phyloP scores from a whole-genome alignment of 37 sponge, comb jelly and placozoan species.

The Cliona cf. orientalis region DNA sequence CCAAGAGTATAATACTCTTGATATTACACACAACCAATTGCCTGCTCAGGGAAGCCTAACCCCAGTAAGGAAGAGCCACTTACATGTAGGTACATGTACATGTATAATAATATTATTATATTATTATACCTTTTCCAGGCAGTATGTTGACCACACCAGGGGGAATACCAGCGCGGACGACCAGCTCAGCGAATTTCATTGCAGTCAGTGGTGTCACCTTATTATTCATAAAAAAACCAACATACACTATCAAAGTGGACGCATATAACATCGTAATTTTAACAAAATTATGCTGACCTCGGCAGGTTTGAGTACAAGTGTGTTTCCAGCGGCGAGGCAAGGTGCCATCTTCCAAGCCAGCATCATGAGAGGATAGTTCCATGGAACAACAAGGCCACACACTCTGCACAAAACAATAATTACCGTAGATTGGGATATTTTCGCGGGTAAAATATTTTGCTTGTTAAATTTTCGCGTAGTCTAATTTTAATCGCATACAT shows the following conservation, averaged over 20 bases:
- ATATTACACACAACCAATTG: too few species aligned
- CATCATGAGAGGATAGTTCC: slow-evolving; percentile 99
- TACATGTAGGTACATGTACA: slow-evolving; percentile 5
- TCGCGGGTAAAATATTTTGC: too few species aligned
- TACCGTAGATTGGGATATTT: too few species aligned
- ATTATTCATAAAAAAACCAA: background rate
- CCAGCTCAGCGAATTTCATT: slow-evolving; percentile 91
- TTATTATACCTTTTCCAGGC: slow-evolving; percentile 77
- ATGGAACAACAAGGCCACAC: slow-evolving; percentile 88
- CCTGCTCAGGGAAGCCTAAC: too few species aligned
- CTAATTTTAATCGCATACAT: too few species aligned
- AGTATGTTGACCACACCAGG: slow-evolving; percentile 89
- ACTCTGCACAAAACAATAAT: slow-evolving; percentile 58
- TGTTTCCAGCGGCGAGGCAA: slow-evolving; percentile 94
- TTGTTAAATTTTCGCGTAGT: too few species aligned
- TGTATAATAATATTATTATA: background rate
- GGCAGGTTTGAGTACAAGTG: slow-evolving; percentile 93
- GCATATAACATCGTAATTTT: background rate
- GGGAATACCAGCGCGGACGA: slow-evolving; percentile 90
- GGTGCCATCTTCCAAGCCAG: slow-evolving; percentile 93
- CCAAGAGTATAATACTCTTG: too few species aligned
- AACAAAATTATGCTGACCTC: slow-evolving; percentile 41
- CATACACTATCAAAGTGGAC: background rate
- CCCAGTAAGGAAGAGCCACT: too few species aligned
- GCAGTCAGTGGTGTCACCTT: slow-evolving; percentile 93